Conservation (phyloP, 2,797 vertebrate species). For the Podarcis siculus region DNA sequence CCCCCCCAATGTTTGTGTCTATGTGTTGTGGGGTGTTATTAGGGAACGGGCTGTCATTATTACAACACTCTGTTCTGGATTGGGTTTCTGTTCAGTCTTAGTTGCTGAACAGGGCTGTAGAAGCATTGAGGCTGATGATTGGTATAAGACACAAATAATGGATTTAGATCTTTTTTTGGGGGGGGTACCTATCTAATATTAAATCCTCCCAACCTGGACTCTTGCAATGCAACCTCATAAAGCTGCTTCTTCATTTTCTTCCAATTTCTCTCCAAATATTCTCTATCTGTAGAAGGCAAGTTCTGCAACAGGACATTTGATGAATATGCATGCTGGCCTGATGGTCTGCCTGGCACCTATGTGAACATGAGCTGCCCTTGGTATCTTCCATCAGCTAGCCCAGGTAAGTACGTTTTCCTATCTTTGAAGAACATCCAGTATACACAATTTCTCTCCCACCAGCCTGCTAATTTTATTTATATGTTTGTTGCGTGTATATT, state of each 20-base stretch:
- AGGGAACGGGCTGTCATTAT: not conserved
- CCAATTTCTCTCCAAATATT: conserved; percentile 9
- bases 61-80: not conserved
- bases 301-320: conserved; percentile 84
- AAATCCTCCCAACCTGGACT: not conserved
- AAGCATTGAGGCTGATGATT: not conserved
- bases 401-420: conserved; percentile 68
- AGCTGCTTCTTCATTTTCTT: not conserved
- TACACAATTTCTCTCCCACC: not conserved
- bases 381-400: conserved; percentile 82
- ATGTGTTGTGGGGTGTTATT: not conserved
- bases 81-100: not conserved
- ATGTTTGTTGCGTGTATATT: no score
- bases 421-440: not conserved
- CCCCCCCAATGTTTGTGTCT: not conserved
- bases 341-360: conserved; percentile 77
- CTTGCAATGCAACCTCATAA: not conserved
- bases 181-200: not conserved
- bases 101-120: not conserved
- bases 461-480: not conserved
- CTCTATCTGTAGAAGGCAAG: conserved; percentile 67
- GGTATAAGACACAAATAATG: not conserved
- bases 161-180: not conserved
- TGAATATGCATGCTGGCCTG: conserved; percentile 83
- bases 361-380: conserved; percentile 85